Evolutionary conservation across 2,113 vertebrate species (phyloP).

Genomic region (Clarias magur): DNA sequence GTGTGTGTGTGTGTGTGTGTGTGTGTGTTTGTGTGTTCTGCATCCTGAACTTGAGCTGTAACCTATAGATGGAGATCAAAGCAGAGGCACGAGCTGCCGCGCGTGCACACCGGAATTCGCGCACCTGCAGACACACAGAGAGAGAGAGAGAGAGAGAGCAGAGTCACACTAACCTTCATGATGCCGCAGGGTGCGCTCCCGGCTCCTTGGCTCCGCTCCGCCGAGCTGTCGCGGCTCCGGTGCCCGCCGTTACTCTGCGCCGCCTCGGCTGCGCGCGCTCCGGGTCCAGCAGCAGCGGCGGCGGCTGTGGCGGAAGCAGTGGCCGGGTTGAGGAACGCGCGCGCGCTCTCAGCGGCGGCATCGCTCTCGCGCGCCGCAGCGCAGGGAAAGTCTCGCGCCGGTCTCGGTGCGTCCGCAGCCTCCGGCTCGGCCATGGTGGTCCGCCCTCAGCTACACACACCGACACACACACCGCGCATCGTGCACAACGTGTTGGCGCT

Average conservation of each 20-base stretch:
- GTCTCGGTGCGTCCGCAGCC: constrained; percentile 44
- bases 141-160: not conserved
- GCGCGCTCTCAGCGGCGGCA: constrained; percentile 45
- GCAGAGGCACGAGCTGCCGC: not conserved
- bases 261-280: constrained; percentile 65
- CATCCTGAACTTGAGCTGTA: not conserved
- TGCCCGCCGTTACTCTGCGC: constrained; percentile 73
- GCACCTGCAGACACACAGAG: no score
- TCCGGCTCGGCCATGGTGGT: constrained; percentile 68
- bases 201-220: constrained; percentile 73
- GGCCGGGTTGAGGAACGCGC: constrained; percentile 67
- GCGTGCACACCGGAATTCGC: constrained; percentile 1
- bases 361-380: constrained; percentile 34
- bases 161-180: constrained; percentile 80
- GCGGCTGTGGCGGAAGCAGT: constrained; percentile 61
- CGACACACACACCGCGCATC: constrained; percentile 52
- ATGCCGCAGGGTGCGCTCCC: constrained; percentile 80
- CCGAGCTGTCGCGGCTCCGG: constrained; percentile 79
- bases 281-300: constrained; percentile 54
- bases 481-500: not conserved
- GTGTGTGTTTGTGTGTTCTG: not conserved
- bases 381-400: constrained; percentile 19
- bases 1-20: no score
- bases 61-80: not conserved
- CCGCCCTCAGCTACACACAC: constrained; percentile 62